A percentile compares a stretch with the other conserved stretches of the same genome.
phyloP scores from a whole-genome alignment of 2,113 vertebrate species.

The Girardinichthys multiradiatus region DNA sequence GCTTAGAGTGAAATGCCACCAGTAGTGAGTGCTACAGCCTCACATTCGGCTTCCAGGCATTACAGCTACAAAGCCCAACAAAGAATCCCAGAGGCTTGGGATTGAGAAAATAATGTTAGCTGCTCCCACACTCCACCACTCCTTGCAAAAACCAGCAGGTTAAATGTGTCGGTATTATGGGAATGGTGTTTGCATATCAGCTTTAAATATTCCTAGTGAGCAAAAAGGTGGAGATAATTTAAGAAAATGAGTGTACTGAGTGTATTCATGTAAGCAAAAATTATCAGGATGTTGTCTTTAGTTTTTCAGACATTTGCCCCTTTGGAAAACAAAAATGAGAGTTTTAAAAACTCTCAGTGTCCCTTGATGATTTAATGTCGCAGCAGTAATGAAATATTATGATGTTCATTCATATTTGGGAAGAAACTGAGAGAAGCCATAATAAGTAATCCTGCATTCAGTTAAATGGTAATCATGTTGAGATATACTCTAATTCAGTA shows the following conservation, averaged over 20 bases:
- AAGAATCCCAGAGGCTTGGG: constrained; percentile 59
- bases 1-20: constrained; percentile 71
- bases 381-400: constrained; percentile 74
- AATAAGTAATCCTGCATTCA: constrained; percentile 39
- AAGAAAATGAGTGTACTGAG: constrained; percentile 29
- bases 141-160: constrained; percentile 33
- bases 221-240: constrained; percentile 21
- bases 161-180: constrained; percentile 20
- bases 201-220: constrained; percentile 9
- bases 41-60: constrained; percentile 64
- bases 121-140: constrained; percentile 22
- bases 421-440: constrained; percentile 32
- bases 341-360: constrained; percentile 64
- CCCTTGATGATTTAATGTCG: constrained; percentile 80
- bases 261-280: constrained; percentile 38
- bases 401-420: constrained; percentile 65
- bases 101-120: constrained; percentile 66
- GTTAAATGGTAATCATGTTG: constrained; percentile 49
- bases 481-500: constrained; percentile 59
- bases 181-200: constrained; percentile 23
- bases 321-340: constrained; percentile 48
- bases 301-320: neutral
- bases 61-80: constrained; percentile 65
- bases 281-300: constrained; percentile 5
- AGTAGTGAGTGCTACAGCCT: constrained; percentile 66